phyloP scores from a whole-genome alignment of 2,888 invertebrate genomes.

The Dascillus cervinus region DNA sequence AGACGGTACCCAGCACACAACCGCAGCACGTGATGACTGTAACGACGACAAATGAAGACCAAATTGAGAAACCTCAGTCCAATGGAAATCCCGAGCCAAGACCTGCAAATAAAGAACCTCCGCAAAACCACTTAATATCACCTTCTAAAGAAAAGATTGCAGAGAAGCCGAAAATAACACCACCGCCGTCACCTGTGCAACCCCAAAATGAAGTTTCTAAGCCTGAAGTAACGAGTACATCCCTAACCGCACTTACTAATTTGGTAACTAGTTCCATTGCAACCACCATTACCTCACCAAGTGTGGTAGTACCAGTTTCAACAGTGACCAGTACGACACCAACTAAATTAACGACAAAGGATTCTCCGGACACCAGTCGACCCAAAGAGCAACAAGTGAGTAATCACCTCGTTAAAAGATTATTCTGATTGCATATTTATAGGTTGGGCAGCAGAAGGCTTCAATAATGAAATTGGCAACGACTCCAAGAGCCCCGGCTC shows the following conservation, averaged over 20 bases:
- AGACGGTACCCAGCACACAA: conserved; percentile 27
- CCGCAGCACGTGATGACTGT: conserved; percentile 34
- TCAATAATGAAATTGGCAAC: conserved; percentile 50
- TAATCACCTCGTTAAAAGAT: no score
- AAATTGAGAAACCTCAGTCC: conserved; percentile 31
- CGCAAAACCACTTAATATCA: conserved; percentile 27
- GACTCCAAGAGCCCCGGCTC: conserved; percentile 47
- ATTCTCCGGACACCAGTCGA: conserved; percentile 6
- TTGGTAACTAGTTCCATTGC: no score
- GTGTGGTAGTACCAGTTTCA: conserved; percentile 26
- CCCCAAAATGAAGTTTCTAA: conserved; percentile 6
- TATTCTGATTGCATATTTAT: no score
- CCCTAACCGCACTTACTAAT: no score
- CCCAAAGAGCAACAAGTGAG: conserved; percentile 20
- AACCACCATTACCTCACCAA: no score
- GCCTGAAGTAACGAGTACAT: conserved; percentile 3
- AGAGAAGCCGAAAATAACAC: no score
- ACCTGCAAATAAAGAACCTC: conserved; percentile 18
- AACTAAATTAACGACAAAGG: conserved; percentile 2
- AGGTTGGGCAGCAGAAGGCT: no score
- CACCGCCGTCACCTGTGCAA: conserved; percentile 30
- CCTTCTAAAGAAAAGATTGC: conserved; percentile 15
- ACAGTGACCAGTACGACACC: conserved; percentile 6
- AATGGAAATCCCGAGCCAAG: conserved; percentile 33
- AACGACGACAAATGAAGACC: conserved; percentile 29